Conservation (phyloP, 2,113 vertebrate genomes). For the Ibidorhyncha struthersii region DNA sequence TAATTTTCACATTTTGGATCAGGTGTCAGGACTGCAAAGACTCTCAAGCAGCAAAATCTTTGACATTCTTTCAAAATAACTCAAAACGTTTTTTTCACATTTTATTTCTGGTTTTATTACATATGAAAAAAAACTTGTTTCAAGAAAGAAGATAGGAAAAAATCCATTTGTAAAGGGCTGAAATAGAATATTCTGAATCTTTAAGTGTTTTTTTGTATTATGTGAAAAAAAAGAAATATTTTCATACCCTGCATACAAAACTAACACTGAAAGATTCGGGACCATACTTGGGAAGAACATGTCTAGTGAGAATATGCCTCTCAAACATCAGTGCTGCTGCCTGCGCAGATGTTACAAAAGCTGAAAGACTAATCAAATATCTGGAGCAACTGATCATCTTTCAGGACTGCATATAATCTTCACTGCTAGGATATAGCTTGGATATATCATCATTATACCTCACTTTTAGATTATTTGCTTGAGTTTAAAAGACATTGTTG, state of each 20-base stretch:
- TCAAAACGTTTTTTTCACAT: background rate
- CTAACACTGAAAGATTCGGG: background rate
- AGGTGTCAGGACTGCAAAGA: background rate
- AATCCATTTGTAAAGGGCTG: background rate
- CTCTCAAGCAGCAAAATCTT: background rate
- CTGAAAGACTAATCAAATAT: background rate
- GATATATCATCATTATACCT: background rate
- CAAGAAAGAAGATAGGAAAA: background rate
- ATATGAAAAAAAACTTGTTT: background rate
- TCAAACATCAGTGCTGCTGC: background rate
- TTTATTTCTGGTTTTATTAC: background rate
- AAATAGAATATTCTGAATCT: background rate
- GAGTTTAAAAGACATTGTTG: background rate
- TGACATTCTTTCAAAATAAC: background rate
- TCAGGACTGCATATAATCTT: background rate
- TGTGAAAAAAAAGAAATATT: background rate
- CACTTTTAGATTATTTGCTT: background rate
- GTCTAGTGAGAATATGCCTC: background rate
- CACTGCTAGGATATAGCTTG: background rate
- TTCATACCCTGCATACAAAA: background rate
- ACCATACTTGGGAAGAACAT: background rate
- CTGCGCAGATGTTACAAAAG: background rate
- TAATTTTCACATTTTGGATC: background rate
- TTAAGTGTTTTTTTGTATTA: background rate
- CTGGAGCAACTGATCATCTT: background rate